Evolutionary conservation across 2,113 vertebrate genomes (phyloP).

Genomic region (Zapornia atra): DNA sequence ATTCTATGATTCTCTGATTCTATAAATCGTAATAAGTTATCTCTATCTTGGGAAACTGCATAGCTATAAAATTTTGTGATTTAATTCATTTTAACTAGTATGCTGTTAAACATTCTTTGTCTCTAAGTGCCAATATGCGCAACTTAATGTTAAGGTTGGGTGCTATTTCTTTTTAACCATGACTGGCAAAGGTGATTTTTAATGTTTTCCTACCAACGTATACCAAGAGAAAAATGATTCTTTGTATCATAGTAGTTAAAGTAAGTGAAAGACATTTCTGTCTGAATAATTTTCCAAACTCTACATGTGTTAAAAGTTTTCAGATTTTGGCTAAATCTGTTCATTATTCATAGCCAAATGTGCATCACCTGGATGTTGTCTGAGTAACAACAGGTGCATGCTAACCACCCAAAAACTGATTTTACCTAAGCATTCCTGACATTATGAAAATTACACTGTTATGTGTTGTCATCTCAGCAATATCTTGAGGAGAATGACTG

Average conservation of each 20-base stretch:
- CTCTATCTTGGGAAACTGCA: background rate
- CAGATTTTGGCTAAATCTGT: background rate
- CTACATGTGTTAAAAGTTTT: background rate
- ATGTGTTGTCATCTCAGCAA: background rate
- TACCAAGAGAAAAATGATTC: background rate
- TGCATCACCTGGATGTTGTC: background rate
- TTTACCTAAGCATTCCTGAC: background rate
- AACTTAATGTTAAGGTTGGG: background rate
- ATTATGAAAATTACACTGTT: background rate
- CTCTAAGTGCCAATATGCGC: background rate
- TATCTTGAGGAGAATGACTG: background rate
- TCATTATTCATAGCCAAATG: background rate
- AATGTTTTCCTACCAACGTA: background rate
- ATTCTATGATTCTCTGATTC: no score
- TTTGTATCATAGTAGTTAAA: background rate
- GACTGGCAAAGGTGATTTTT: background rate
- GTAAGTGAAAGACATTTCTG: background rate
- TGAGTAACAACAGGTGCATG: background rate
- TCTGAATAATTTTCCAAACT: background rate
- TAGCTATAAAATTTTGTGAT: background rate
- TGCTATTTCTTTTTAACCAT: background rate
- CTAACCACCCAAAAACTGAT: background rate
- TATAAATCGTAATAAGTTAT: background rate
- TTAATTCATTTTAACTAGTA: background rate
- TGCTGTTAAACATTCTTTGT: background rate